Conservation (phyloP, 2,888 invertebrate species). For the Eupithecia pulchellata region DNA sequence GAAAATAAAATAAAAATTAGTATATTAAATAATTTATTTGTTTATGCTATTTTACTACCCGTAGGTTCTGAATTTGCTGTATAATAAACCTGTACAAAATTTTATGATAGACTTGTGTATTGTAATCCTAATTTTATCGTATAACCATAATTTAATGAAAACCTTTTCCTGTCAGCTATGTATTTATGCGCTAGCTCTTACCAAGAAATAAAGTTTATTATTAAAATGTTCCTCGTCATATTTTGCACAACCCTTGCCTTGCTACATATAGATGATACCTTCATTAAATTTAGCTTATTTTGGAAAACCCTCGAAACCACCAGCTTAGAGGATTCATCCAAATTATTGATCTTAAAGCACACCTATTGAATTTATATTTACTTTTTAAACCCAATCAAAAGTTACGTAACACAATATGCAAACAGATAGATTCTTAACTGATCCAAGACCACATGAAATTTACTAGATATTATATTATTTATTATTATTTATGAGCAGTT, state of each 20-base stretch:
- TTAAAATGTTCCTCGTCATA: conserved; percentile 52
- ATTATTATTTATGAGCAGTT: neutral
- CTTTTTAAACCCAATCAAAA: neutral
- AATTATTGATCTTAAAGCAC: too few species aligned
- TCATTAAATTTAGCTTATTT: too few species aligned
- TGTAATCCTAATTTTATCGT: conserved; percentile 71
- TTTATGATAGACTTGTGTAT: conserved; percentile 68
- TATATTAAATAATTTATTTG: conserved; percentile 65
- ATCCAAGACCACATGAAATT: neutral
- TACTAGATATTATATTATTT: too few species aligned
- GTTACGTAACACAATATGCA: too few species aligned
- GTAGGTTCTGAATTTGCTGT: conserved; percentile 43
- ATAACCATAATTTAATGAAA: conserved; percentile 72
- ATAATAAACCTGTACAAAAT: conserved; percentile 76
- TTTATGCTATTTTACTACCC: conserved; percentile 50
- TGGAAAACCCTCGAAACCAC: too few species aligned
- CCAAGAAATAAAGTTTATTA: conserved; percentile 81
- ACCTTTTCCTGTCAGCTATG: conserved; percentile 70
- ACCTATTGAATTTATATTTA: neutral
- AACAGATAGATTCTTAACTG: neutral
- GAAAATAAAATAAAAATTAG: conserved; percentile 65
- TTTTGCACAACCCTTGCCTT: neutral
- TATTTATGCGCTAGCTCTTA: conserved; percentile 80
- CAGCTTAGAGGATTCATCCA: too few species aligned
- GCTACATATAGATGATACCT: too few species aligned